phyloP scores from a whole-genome alignment of 1,140 invertebrate genomes.

The Apocrypta bakeri region DNA sequence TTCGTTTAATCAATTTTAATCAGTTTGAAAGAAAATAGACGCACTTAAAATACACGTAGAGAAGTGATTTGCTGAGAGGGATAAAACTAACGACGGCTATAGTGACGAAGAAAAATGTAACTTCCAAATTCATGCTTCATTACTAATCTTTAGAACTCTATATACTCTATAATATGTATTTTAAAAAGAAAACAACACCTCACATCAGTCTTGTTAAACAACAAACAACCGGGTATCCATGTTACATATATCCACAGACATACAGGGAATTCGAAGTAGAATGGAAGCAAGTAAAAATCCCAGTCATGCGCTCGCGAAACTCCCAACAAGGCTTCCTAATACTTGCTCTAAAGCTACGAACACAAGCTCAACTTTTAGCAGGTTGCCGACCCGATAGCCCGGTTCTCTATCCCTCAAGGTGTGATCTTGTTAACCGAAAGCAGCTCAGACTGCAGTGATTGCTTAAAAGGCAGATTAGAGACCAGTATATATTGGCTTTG shows the following conservation, averaged over 20 bases:
- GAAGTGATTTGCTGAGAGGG: too few relatives aligned
- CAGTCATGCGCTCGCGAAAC: background rate
- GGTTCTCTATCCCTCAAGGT: background rate
- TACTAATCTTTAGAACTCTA: too few relatives aligned
- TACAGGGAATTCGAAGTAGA: background rate
- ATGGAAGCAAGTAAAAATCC: background rate
- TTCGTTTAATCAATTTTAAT: slow-evolving; percentile 26
- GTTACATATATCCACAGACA: background rate
- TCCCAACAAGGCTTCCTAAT: slow-evolving; percentile 27
- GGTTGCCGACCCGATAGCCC: slow-evolving; percentile 39
- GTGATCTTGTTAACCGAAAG: slow-evolving; percentile 12
- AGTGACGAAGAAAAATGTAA: too few relatives aligned
- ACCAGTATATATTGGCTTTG: slow-evolving; percentile 35
- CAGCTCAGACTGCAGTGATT: background rate
- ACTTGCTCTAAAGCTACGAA: background rate
- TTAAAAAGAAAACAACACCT: background rate
- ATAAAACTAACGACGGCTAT: background rate
- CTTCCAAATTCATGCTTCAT: too few relatives aligned
- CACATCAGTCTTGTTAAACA: too few relatives aligned
- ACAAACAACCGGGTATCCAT: background rate
- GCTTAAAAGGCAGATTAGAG: background rate
- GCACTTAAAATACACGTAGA: too few relatives aligned
- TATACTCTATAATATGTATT: too few relatives aligned
- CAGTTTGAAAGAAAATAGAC: background rate
- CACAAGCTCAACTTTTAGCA: background rate